Percentiles rank a stretch among this genome's conserved stretches.
These are phyloP conservation scores for Elanus axillaris DNA, from an alignment of 2,113 vertebrate genomes.

Conservation along the genomic window DNA sequence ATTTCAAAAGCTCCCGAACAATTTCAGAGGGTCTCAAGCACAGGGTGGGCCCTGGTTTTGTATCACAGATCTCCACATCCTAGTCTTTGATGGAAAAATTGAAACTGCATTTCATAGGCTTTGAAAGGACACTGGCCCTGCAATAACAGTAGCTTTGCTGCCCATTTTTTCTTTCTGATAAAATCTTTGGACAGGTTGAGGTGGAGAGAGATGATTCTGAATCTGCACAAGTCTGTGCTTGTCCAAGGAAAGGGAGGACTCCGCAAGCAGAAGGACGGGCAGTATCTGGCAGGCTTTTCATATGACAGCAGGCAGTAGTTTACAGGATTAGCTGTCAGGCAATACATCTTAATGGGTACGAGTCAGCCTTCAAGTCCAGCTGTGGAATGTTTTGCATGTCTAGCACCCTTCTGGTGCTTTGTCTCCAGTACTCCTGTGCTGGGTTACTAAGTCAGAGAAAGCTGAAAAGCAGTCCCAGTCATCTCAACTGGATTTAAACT, in stretches of 20 bases:
- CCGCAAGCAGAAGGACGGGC: neutral
- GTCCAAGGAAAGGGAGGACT: neutral
- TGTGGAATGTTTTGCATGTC: neutral
- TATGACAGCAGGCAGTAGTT: neutral
- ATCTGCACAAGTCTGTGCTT: neutral
- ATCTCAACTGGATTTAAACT: slow-evolving; percentile 3
- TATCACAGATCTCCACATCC: neutral
- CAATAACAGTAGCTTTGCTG: neutral
- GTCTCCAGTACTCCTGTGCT: neutral
- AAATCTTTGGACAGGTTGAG: neutral
- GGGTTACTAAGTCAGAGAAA: neutral
- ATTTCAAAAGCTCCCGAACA: neutral
- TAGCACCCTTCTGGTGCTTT: neutral
- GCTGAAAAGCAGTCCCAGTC: neutral
- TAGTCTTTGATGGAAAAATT: neutral
- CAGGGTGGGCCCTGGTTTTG: neutral
- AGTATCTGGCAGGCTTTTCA: neutral
- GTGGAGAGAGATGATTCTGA: neutral
- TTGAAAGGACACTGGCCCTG: neutral
- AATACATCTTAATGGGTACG: neutral
- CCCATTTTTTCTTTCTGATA: neutral
- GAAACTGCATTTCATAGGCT: neutral
- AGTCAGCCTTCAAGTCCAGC: neutral
- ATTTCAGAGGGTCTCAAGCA: neutral
- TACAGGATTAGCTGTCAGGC: neutral